Evolutionary conservation across 2,797 vertebrate genomes (phyloP).

Genomic region (Anniella stebbinsi): DNA sequence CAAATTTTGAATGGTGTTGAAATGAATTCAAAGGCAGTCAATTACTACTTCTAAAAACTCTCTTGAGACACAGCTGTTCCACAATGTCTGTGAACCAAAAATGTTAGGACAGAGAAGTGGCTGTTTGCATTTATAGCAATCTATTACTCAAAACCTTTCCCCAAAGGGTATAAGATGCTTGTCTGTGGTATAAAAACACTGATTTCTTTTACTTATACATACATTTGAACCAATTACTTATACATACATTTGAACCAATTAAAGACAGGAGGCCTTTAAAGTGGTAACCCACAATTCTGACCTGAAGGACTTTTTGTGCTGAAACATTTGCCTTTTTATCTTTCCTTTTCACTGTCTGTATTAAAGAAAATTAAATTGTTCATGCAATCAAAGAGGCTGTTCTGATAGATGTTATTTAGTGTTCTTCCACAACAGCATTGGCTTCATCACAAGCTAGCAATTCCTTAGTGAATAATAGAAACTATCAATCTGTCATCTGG

Average conservation of each 20-base stretch:
- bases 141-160: slow-evolving; percentile 32
- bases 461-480: background rate
- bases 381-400: slow-evolving; percentile 5
- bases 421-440: background rate
- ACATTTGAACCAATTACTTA: slow-evolving; percentile 37
- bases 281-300: background rate
- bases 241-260: slow-evolving; percentile 39
- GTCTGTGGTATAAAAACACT: slow-evolving; percentile 1
- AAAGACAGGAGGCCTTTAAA: slow-evolving; percentile 1
- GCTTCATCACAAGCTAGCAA: background rate
- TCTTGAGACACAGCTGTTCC: slow-evolving; percentile 25
- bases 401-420: background rate
- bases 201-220: slow-evolving; percentile 3
- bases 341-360: background rate
- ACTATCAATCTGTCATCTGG: background rate
- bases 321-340: background rate
- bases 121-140: slow-evolving; percentile 35
- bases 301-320: background rate
- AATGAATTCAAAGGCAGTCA: slow-evolving; percentile 35
- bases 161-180: slow-evolving; percentile 30
- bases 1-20: slow-evolving; percentile 24
- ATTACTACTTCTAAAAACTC: slow-evolving; percentile 30
- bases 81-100: slow-evolving; percentile 42
- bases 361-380: background rate
- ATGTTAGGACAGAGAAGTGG: background rate